Evolutionary conservation across 2,888 invertebrate species (phyloP), one percentile per base, ranked within the genome.

Genomic region (Drosophila niveifrons): DNA sequence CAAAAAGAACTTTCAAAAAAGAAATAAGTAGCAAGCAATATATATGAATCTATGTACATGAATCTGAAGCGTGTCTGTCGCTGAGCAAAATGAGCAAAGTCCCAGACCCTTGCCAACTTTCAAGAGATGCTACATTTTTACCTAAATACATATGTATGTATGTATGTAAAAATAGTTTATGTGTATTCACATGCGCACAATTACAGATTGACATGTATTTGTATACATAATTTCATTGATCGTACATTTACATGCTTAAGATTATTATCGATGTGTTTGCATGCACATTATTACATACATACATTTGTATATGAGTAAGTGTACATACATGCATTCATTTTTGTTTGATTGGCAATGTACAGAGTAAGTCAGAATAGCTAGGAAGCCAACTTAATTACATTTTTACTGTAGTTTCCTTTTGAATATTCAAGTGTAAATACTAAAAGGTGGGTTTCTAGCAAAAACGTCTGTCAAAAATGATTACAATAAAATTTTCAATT

Each of bases 351-450:
- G 28, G 31, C n/a, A 23, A 34, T 52, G 52, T 13, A 28, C 23
- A 52, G 23, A 28, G 23, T n/a, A 36, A 39, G 23, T 36, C 23
- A 18, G 3, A 52, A 41, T n/a, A 56, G 18, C 55, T 56, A 56
- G 55, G 55, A 56, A 56, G 44, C 47, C 46, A 56, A 34, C 47
- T 34, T 47, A 47, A 34, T 57, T 57, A 18, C 18, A 56, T 34
- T 34, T 31, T 18, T 31, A 34, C 31, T 44, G 34, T 56, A 56
- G 55, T 56, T 56, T 44, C 44, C 55, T 18, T 44, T 44, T 10
- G 55, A 31, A 2, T 44, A 56, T 23, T 34, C 44, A 31, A 56
- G 44, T 56, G 55, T 44, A 18, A 56, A 44, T 56, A 56, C 55
- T 34, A 9, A 34, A 13, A 44, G 31, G 18, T 44, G 44, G 31